A percentile compares a stretch with the other conserved stretches of the same genome.
These are phyloP conservation scores for roundworm (Caenorhabditis elegans) DNA, from an alignment of 1,140 invertebrate species.

Conservation along the genomic window WBcel235 BX284606.5:6974501-6975000, in stretches of 20 bases:
- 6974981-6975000: conserved; percentile 28
- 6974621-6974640: too few species aligned
- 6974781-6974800: neutral
- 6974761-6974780: conserved; percentile 37
- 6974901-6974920: too few species aligned
- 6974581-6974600: too few species aligned
- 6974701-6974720: conserved; percentile 38
- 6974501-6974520: too few species aligned
- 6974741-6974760: conserved; percentile 40
- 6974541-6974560: too few species aligned
- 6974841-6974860: neutral
- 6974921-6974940: neutral
- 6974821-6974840: neutral
- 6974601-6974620: too few species aligned
- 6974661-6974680: neutral
- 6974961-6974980: neutral
- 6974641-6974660: too few species aligned
- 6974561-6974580: too few species aligned
- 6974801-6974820: neutral
- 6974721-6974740: conserved; percentile 44
- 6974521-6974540: too few species aligned
- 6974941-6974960: neutral
- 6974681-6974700: conserved; percentile 40
- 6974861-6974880: too few species aligned
- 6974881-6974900: too few species aligned